Base-by-base conservation (phyloP, 2,888 invertebrate genomes). In the Agrochola macilenta region DNA sequence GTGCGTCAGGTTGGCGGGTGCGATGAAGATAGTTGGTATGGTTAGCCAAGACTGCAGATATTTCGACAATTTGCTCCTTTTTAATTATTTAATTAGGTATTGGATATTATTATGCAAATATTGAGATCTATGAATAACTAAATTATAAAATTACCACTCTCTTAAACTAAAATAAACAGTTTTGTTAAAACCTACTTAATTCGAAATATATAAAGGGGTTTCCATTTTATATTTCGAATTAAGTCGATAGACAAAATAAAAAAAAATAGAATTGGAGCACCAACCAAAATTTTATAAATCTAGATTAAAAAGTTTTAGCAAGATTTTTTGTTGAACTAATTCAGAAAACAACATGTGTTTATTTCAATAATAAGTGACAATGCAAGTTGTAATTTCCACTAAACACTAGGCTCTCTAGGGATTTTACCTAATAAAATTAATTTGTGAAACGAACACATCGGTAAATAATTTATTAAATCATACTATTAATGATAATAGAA, bases 381-480 rank as follows among this genome's bases (percentile, higher is more conserved):
- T 11, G 43, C 11, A 43, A 9, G 43, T 11, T 43, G 43, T 43
- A 9, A 43, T 43, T 43, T 43, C 43, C 11, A 43, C 43, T 43
- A 11, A 43, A 9, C 43, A 43, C 43, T 43, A 43, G 35, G 35
- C 35, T 35, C 30, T 14, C 20, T n/a, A 61, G n/a, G 35, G 35
- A 35, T 14, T 58, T 2, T 17, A 26, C 9, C 14, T 30, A 35
- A 43, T 43, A 26, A 49, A 43, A 39, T 46, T 46, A 60, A 82
- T 65, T 81, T n/a, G 52, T 52, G 20, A 26, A 79, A 81, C 49
- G 5, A 74, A 30, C 49, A 39, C 17, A 11, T n/a, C 9, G 54
- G 35, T 39, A 64, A 57, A 35, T 74, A 68, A 49, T 58, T 81
- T 52, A 64, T 52, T 81, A 74, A 63, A 52, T 79, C 63, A 12